Conservation (phyloP, 2,888 invertebrate genomes). For the Acleris literana region DNA sequence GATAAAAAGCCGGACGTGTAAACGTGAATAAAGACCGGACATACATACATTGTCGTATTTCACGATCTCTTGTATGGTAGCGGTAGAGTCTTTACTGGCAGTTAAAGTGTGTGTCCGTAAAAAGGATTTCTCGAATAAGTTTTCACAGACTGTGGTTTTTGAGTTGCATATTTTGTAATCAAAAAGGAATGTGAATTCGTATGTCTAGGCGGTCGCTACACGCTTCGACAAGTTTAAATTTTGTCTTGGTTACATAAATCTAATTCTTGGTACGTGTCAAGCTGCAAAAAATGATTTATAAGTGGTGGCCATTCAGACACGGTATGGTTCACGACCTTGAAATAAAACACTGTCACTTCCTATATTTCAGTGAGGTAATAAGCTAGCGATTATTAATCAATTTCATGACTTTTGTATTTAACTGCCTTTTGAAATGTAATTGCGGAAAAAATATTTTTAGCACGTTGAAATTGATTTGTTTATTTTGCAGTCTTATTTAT, state of each 20-base stretch:
- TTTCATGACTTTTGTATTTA: conserved; percentile 10
- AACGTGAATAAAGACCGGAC: conserved; percentile 31
- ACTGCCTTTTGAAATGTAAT: conserved; percentile 7
- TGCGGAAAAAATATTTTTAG: neutral
- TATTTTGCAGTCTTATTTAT: too few relatives aligned
- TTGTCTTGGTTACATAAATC: conserved; percentile 11
- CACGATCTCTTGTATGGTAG: conserved; percentile 2
- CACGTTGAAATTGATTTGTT: too few relatives aligned
- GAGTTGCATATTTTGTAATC: too few relatives aligned
- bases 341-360: conserved; percentile 71
- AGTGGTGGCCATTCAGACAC: conserved; percentile 17
- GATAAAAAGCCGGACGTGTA: conserved; percentile 27
- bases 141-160: too few relatives aligned
- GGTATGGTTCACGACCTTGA: conserved; percentile 60
- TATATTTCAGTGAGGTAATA: conserved; percentile 47
- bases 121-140: too few relatives aligned
- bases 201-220: neutral
- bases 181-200: too few relatives aligned
- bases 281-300: conserved; percentile 14
- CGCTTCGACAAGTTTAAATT: neutral
- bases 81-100: too few relatives aligned
- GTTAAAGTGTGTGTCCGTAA: too few relatives aligned
- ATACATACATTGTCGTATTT: conserved; percentile 25
- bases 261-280: conserved; percentile 10
- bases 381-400: conserved; percentile 16